phyloP scores from a whole-genome alignment of 2,113 vertebrate genomes.

The Poeciliopsis turrubarensis region DNA sequence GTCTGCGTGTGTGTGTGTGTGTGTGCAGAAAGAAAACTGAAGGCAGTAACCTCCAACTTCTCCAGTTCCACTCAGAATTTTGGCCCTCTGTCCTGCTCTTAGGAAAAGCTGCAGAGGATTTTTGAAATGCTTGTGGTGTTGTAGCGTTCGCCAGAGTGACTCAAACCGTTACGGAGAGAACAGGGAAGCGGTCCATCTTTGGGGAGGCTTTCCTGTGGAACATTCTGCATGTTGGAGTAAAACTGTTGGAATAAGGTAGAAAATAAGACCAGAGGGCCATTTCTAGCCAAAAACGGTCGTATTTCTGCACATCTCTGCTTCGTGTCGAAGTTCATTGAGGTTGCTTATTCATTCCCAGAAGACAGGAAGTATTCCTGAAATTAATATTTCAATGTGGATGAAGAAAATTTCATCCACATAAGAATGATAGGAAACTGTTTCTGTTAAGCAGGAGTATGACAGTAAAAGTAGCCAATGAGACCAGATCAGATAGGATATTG shows the following conservation, averaged over 20 bases:
- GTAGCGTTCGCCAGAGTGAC: neutral
- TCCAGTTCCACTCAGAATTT: conserved; percentile 15
- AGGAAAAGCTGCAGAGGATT: conserved; percentile 24
- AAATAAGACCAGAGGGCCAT: neutral
- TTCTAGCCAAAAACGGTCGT: neutral
- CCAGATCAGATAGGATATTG: too few relatives aligned
- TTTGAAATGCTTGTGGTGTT: conserved; percentile 38
- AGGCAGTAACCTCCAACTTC: conserved; percentile 13
- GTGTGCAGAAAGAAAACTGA: conserved; percentile 24
- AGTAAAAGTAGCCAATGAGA: too few relatives aligned
- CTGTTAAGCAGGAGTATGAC: too few relatives aligned
- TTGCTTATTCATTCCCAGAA: too few relatives aligned
- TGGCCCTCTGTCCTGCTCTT: conserved; percentile 19
- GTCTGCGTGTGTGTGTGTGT: conserved; percentile 23
- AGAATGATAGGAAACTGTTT: too few relatives aligned
- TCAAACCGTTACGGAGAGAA: neutral
- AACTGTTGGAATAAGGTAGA: neutral
- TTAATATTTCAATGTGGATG: too few relatives aligned
- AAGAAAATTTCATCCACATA: too few relatives aligned
- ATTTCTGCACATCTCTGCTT: too few relatives aligned
- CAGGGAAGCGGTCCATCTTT: neutral
- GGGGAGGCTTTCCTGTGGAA: conserved; percentile 5
- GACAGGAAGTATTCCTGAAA: too few relatives aligned
- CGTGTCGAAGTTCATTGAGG: too few relatives aligned
- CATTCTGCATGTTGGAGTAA: neutral